These are phyloP conservation scores for Tenthredo notha DNA, from an alignment of 2,888 invertebrate genomes.

Conservation along the genomic window DNA sequence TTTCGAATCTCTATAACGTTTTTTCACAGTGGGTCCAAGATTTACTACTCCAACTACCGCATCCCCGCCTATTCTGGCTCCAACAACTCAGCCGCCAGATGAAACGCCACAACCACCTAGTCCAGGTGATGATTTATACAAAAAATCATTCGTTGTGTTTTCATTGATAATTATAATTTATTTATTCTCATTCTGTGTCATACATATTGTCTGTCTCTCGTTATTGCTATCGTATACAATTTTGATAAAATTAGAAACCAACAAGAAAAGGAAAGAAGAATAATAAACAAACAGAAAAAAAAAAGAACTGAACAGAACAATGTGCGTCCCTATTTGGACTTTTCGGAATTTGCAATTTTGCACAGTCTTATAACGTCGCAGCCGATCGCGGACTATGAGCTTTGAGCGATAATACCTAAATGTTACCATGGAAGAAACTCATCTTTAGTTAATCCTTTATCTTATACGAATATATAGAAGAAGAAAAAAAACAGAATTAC, in stretches of 20 bases:
- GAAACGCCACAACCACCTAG: background rate
- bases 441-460: background rate
- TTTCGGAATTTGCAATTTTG: background rate
- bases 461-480: slow-evolving; percentile 43
- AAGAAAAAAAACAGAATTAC: slow-evolving; percentile 55
- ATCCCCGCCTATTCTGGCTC: background rate
- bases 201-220: too few species aligned
- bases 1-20: background rate
- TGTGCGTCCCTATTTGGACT: background rate
- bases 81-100: slow-evolving; percentile 6
- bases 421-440: background rate
- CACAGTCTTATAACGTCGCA: background rate
- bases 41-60: background rate
- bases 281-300: background rate
- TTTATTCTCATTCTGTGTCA: too few species aligned
- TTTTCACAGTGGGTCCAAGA: slow-evolving; percentile 12
- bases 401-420: background rate
- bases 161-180: background rate
- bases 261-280: background rate
- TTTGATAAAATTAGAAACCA: background rate
- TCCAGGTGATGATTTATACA: background rate
- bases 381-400: slow-evolving; percentile 11
- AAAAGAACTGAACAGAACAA: background rate
- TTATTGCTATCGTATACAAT: too few species aligned
- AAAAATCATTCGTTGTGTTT: background rate